phyloP scores from a whole-genome alignment of 2,113 vertebrate genomes.

The Gobio gobio region DNA sequence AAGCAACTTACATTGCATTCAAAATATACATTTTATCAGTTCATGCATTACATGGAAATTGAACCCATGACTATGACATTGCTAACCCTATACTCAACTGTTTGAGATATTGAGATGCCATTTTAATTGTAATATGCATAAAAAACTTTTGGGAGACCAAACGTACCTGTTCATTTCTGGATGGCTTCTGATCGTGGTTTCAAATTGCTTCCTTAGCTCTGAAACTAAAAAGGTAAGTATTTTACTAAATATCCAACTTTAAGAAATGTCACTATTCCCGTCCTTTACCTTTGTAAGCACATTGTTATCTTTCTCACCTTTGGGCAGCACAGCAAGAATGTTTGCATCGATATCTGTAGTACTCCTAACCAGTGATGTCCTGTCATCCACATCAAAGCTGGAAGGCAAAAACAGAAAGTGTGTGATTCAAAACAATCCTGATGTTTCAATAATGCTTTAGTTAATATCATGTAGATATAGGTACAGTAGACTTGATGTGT shows the following conservation, averaged over 20 bases:
- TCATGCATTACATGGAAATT: not conserved
- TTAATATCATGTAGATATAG: not conserved
- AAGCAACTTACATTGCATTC: not conserved
- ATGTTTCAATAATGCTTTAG: not conserved
- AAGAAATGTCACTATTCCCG: too few species aligned
- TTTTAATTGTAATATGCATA: not conserved
- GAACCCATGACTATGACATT: not conserved
- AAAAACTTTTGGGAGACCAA: not conserved
- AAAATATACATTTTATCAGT: not conserved
- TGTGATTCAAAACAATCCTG: not conserved
- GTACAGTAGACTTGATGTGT: not conserved
- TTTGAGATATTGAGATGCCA: not conserved
- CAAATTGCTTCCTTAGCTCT: constrained; percentile 95
- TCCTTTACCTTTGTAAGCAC: not conserved
- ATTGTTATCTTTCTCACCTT: constrained; percentile 76
- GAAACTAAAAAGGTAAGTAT: constrained; percentile 79
- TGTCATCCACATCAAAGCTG: constrained; percentile 67
- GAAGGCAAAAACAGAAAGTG: constrained; percentile 63
- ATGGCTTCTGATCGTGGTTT: constrained; percentile 76
- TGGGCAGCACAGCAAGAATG: constrained; percentile 84
- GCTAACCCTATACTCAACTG: not conserved
- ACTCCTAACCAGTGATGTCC: constrained; percentile 79
- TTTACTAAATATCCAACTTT: not conserved
- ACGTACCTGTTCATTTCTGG: constrained; percentile 93
- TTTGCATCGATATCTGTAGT: constrained; percentile 84